Evolutionary conservation across 92 coral and sea anemone genomes (phyloP).

Genomic region (Phymanthus crucifer): DNA sequence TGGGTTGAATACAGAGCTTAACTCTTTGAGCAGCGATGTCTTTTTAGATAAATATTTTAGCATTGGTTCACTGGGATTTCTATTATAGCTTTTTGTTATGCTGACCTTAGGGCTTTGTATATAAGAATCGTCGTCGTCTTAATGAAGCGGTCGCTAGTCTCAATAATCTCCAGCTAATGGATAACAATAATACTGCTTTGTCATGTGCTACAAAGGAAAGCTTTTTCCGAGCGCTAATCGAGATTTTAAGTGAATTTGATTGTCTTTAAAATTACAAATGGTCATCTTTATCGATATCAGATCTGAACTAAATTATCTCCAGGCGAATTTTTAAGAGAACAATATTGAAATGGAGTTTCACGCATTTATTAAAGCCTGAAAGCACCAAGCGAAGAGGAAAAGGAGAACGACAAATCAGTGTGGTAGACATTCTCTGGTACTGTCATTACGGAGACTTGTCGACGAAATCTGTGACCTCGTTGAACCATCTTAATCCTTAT

Average conservation of each 20-base stretch:
- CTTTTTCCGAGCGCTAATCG: background rate
- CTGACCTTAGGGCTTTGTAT: conserved; percentile 10
- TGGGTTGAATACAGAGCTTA: background rate
- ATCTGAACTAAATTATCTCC: background rate
- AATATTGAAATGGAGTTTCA: background rate
- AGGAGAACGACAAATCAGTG: background rate
- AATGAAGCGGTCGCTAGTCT: background rate
- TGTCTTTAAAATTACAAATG: too few relatives aligned
- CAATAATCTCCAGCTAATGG: conserved; percentile 4
- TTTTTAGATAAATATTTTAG: background rate
- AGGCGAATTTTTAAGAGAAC: background rate
- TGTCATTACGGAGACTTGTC: background rate
- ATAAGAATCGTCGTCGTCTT: background rate
- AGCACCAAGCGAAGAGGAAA: background rate
- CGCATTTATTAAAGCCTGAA: background rate
- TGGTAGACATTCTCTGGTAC: background rate
- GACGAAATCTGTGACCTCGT: background rate
- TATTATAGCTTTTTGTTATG: background rate
- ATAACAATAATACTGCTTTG: background rate
- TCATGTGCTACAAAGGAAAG: background rate
- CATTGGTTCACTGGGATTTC: background rate
- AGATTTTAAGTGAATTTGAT: background rate
- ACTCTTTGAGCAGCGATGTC: background rate
- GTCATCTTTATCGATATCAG: too few relatives aligned
- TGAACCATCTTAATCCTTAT: background rate